phyloP scores from a whole-genome alignment of 2,797 vertebrate genomes.

The Crenichthys baileyi region DNA sequence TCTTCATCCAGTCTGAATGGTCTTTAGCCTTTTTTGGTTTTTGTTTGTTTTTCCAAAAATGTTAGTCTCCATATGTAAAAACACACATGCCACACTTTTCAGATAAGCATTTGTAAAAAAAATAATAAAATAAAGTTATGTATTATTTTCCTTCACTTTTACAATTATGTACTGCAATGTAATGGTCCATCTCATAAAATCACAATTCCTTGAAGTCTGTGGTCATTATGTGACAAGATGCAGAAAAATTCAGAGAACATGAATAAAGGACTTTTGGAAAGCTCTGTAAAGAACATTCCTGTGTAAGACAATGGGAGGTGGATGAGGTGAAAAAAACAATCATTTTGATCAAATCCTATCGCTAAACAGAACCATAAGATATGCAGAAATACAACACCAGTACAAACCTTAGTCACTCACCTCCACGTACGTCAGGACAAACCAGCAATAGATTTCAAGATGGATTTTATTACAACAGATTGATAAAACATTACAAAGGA shows the following conservation, averaged over 20 bases:
- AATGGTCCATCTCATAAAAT: not conserved
- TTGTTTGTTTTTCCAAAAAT: not conserved
- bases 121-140: not conserved
- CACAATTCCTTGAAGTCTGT: not conserved
- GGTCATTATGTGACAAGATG: not conserved
- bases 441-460: constrained; percentile 92
- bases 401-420: constrained; percentile 92
- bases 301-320: not conserved
- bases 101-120: too few species aligned
- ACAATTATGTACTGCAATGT: not conserved
- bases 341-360: constrained; percentile 25
- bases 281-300: not conserved
- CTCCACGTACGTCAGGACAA: constrained; percentile 90
- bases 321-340: constrained; percentile 1
- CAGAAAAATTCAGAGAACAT: not conserved
- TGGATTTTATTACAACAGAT: constrained; percentile 98
- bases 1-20: not conserved
- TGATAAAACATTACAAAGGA: constrained; percentile 91
- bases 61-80: not conserved
- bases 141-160: not conserved
- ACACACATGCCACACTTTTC: too few species aligned
- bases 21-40: not conserved
- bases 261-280: not conserved
- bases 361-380: constrained; percentile 16
- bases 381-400: constrained; percentile 40